Evolutionary conservation across 2,113 vertebrate species (phyloP).

Genomic region (Malaclemys terrapin): DNA sequence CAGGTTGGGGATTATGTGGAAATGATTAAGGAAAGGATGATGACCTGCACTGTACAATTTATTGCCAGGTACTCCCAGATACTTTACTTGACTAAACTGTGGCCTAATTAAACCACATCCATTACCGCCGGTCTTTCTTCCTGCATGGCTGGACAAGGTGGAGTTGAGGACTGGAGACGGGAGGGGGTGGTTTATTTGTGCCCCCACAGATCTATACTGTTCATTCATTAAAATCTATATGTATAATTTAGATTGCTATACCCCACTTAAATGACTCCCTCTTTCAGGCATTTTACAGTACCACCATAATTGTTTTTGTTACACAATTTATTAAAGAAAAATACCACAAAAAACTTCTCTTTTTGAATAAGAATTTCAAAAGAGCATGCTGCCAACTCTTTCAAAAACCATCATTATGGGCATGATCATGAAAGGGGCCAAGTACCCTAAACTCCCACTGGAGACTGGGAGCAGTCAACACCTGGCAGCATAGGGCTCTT

Average conservation of each 20-base stretch:
- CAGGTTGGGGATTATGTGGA: not conserved
- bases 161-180: not conserved
- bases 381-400: not conserved
- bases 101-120: not conserved
- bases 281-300: not conserved
- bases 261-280: not conserved
- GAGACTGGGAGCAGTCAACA: fast-evolving
- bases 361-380: not conserved
- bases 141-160: too few species aligned
- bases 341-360: not conserved
- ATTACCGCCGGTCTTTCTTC: too few species aligned
- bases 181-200: not conserved
- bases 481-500: not conserved
- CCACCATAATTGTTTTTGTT: not conserved
- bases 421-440: not conserved
- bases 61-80: not conserved
- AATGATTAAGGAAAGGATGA: not conserved
- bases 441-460: not conserved
- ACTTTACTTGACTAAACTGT: not conserved
- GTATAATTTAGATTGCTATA: not conserved
- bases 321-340: not conserved
- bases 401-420: fast-evolving
- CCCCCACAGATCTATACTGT: not conserved
- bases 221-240: not conserved
- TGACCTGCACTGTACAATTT: not conserved